Base-by-base conservation (phyloP, 2,888 invertebrate genomes). In the Cosmia pyralina region DNA sequence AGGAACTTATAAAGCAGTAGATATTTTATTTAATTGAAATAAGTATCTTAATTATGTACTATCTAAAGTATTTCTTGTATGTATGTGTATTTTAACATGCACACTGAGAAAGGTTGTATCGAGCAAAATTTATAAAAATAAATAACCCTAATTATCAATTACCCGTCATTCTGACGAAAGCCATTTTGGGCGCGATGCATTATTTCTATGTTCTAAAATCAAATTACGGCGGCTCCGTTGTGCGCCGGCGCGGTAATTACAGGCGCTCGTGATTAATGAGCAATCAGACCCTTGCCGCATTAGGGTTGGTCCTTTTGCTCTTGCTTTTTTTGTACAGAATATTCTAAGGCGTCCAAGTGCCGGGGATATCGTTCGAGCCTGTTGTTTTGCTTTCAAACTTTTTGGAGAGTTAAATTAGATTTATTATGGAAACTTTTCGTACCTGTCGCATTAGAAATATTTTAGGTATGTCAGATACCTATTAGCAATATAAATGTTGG, bases 221-320 rank as follows among this genome's bases (percentile, higher is more conserved):
- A 93, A 94, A 95, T 94, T 94, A 94, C 88, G 85, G 85, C 87
- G 82, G 86, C 81, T 83, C 70, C 81, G 90, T 86, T 86, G 88
- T 88, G 91, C 92, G 92, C 91, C 90, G 92, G 92, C 91, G 91
- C 88, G 90, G 94, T 94, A 94, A 94, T 95, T 94, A 95, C 93
- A 91, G 91, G 90, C 91, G 91, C 88, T 87, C 88, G 93, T 95
- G 96, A 95, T 95, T 95, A 96, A 95, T 94, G 95, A 95, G 93
- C 93, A 92, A 93, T 94, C 93, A 93, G 92, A 90, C 92, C 92
- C 91, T 90, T 90, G 89, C 88, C 85, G 89, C 90, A 88, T 88
- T 89, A 92, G 91, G 92, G 91, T 85, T 91, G 89, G 34, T 77
- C 83, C 75, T 75, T 75, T 75, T 60, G 38, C 74, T 85, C 69